Base-by-base conservation (phyloP, 1,140 invertebrate genomes). In the Matsumurasca onukii region DNA sequence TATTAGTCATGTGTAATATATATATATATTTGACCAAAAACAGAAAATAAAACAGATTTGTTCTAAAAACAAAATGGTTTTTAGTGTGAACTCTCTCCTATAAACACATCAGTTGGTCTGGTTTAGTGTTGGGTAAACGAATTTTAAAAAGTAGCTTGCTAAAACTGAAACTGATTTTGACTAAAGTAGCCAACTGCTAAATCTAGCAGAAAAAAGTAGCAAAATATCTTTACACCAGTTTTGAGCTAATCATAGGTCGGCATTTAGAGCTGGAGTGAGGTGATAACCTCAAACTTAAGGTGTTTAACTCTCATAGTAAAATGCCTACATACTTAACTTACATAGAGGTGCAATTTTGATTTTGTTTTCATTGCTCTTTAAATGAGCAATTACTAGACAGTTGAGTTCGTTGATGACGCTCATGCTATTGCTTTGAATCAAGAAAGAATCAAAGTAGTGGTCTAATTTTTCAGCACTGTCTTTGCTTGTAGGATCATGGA, bases 371-470 rank as follows among this genome's bases (percentile, higher is more conserved):
- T n/a, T n/a, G 17, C 22, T 31, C 27, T 63, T 63, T 13, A 49
- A 24, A 61, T 68, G 34, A 55, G 12, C 25, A 17, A 72, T 64
- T 0, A 72, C 22, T 29, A 69, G 48, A 64, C 71, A 70, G 20
- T 72, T 72, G 15, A 63, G 45, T 24, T 61, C 31, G 51, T 66
- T 66, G 24, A 66, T 39, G 2, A 29, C 31, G 31, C 69, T 70
- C 25, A 86, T 83, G 3, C 79, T 45, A 24, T 51, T 39, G 27
- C 67, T 70, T 25, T 86, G 84, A 3, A 80, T 82, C 3, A 91
- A 86, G 77, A 92, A 92, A 76, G 91, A 88, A 72, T 88, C 86
- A 75, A 90, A 89, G 69, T 90, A 84, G 64, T 86, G 80, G 76
- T 92, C 88, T 72, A 93, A 77, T 74, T 90, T 86, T 75, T 85